These are phyloP conservation scores for Drosophila mimetica DNA, from an alignment of 2,888 invertebrate genomes.

Conservation along the genomic window DNA sequence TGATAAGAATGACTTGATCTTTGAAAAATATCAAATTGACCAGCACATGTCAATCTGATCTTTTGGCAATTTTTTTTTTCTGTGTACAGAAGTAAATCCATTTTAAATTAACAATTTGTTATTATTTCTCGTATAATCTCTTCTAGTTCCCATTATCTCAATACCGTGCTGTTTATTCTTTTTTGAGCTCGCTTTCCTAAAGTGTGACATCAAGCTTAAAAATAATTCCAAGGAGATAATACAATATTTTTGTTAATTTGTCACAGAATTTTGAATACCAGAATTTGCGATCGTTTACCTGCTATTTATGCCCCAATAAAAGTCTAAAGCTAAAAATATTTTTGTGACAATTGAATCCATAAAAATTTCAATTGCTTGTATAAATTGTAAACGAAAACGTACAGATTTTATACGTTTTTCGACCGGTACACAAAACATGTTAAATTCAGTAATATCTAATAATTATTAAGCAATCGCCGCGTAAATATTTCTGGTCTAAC, in stretches of 20 bases:
- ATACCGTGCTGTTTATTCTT: background rate
- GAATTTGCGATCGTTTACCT: constrained; percentile 1
- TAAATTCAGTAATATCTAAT: constrained; percentile 13
- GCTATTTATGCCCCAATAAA: background rate
- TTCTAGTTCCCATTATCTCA: background rate
- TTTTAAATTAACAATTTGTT: too few relatives aligned
- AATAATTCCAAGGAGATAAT: constrained; percentile 2
- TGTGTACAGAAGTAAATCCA: too few relatives aligned
- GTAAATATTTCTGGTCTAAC: constrained; percentile 12
- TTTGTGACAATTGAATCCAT: constrained; percentile 27
- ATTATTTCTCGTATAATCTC: too few relatives aligned
- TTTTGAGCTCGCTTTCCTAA: constrained; percentile 7
- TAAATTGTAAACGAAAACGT: background rate
- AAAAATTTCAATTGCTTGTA: constrained; percentile 2
- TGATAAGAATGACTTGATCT: too few relatives aligned
- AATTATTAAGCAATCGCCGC: constrained; percentile 32
- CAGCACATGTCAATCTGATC: too few relatives aligned
- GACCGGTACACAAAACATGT: background rate
- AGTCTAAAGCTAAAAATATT: constrained; percentile 10
- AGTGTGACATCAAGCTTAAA: constrained; percentile 15
- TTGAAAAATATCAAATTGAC: too few relatives aligned
- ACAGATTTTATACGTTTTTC: constrained; percentile 2
- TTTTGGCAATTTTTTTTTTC: too few relatives aligned
- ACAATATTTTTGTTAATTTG: background rate
- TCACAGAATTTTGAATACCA: too few relatives aligned